Evolutionary conservation across 2,113 vertebrate species (phyloP).

Genomic region (Numida meleagris): DNA sequence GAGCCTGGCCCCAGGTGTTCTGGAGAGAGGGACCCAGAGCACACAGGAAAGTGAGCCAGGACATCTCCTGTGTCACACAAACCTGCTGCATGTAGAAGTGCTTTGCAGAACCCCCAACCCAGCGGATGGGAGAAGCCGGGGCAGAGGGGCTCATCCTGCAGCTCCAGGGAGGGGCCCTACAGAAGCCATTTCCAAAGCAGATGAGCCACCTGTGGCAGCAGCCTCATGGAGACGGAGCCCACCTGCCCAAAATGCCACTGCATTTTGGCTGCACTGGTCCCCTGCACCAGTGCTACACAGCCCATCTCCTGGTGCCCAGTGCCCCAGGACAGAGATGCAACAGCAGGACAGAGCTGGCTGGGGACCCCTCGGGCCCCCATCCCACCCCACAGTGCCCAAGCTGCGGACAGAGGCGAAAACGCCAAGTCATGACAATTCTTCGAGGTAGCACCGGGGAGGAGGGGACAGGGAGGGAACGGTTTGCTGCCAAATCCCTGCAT

Average conservation of each 20-base stretch:
- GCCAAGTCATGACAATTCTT: slow-evolving; percentile 68
- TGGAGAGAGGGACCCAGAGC: accelerated
- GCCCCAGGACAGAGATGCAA: accelerated
- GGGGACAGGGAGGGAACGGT: slow-evolving; percentile 32
- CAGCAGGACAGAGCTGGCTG: accelerated
- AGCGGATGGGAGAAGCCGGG: accelerated
- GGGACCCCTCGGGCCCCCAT: background rate
- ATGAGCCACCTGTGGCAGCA: accelerated
- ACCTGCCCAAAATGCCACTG: no score
- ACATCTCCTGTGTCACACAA: background rate
- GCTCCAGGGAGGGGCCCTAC: background rate
- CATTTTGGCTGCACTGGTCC: no score
- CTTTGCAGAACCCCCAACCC: background rate
- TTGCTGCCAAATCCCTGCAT: slow-evolving; percentile 66
- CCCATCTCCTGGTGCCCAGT: no score
- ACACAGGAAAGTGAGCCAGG: accelerated
- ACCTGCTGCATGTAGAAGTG: accelerated
- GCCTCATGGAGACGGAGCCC: background rate
- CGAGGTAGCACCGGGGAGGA: slow-evolving; percentile 46
- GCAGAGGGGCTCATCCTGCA: accelerated
- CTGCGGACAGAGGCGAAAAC: background rate
- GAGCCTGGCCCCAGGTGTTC: accelerated
- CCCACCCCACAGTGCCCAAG: accelerated
- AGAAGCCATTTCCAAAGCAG: background rate
- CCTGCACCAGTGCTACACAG: no score